Conservation (phyloP, 1,140 invertebrate genomes). For the Oryctes rhinoceros region DNA sequence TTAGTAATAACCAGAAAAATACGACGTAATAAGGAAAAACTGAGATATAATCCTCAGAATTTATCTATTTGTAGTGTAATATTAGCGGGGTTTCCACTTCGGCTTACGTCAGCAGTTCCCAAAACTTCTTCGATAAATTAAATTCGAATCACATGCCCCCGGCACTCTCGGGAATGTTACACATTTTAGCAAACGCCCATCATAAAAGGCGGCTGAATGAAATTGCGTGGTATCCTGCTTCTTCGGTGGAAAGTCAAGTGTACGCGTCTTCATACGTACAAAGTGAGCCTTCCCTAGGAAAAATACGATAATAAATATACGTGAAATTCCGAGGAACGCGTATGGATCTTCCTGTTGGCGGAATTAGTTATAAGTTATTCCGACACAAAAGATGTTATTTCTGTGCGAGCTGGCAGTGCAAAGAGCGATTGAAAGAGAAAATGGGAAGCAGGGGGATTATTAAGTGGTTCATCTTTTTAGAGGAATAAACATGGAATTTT, state of each 20-base stretch:
- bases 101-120: conserved; percentile 16
- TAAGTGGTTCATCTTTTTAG: conserved; percentile 31
- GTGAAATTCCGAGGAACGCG: conserved; percentile 6
- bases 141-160: conserved; percentile 29
- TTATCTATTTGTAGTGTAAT: conserved; percentile 12
- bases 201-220: conserved; percentile 33
- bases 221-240: conserved; percentile 22
- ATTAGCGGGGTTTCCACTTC: not conserved
- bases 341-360: conserved; percentile 4
- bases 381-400: conserved; percentile 9
- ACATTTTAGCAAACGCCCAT: conserved; percentile 31
- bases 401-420: not conserved
- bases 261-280: not conserved
- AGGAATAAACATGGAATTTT: conserved; percentile 9
- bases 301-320: conserved; percentile 35
- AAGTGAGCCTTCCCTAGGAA: conserved; percentile 28
- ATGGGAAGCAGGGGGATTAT: not conserved
- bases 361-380: conserved; percentile 35
- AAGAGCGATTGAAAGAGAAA: not conserved
- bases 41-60: not conserved
- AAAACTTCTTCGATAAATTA: conserved; percentile 31
- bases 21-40: no score
- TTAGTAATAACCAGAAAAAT: no score
- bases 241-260: conserved; percentile 3
- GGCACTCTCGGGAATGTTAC: conserved; percentile 22